These are phyloP conservation scores for Sanderia malayensis DNA, from an alignment of 30 jellyfish, hydroid and myxozoan species.

Conservation along the genomic window DNA sequence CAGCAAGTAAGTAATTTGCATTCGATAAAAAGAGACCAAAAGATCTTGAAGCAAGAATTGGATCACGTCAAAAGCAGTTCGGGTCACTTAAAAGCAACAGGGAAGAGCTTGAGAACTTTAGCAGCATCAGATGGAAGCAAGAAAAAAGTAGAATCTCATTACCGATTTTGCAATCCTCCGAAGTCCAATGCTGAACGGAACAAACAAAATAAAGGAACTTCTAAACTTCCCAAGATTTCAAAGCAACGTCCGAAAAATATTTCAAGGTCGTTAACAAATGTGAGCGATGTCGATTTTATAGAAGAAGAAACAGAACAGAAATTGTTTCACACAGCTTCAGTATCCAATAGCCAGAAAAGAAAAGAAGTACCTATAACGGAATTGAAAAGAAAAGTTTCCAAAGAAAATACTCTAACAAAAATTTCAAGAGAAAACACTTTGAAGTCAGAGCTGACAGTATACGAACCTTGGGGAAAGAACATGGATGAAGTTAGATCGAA, in stretches of 20 bases:
- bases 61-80: constrained; percentile 30
- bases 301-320: constrained; percentile 12
- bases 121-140: not conserved
- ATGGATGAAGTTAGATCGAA: constrained; percentile 48
- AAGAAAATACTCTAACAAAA: constrained; percentile 2
- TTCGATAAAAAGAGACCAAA: constrained; percentile 36
- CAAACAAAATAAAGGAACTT: not conserved
- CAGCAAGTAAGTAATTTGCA: constrained; percentile 45
- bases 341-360: not conserved
- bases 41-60: constrained; percentile 35
- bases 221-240: not conserved
- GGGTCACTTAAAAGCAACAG: constrained; percentile 16
- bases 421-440: constrained; percentile 35
- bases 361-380: not conserved
- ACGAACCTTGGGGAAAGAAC: constrained; percentile 53
- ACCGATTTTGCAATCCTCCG: not conserved
- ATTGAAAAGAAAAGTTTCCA: not conserved
- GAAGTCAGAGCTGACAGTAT: constrained; percentile 33
- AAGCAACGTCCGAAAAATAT: not conserved
- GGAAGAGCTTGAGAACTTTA: not conserved
- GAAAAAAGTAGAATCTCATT: not conserved
- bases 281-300: not conserved
- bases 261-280: not conserved
- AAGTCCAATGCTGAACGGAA: not conserved
- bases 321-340: too few relatives aligned